Percentiles rank a stretch among this genome's conserved stretches.
These are phyloP conservation scores for Hydriomena furcata DNA, from an alignment of 2,888 invertebrate genomes.

Conservation along the genomic window DNA sequence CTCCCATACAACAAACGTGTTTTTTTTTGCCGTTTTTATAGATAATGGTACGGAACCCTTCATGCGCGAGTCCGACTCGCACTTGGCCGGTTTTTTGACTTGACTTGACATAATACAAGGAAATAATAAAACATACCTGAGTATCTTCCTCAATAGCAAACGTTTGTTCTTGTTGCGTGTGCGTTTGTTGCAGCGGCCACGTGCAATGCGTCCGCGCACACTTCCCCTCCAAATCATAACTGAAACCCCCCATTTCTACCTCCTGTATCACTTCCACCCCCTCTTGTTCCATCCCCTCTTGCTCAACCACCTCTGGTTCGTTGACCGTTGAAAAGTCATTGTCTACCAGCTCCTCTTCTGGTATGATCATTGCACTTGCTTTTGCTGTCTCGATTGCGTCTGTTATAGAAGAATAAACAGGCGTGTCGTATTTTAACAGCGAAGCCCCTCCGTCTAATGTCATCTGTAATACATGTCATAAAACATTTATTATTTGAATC, in stretches of 20 bases:
- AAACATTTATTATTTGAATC: too few species aligned
- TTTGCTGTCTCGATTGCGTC: slow-evolving; percentile 17
- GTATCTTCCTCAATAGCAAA: slow-evolving; percentile 54
- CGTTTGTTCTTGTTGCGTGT: slow-evolving; percentile 12
- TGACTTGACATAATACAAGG: too few species aligned
- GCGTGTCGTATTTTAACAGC: neutral
- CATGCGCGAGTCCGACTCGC: too few species aligned
- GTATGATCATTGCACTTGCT: slow-evolving; percentile 16
- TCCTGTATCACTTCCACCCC: neutral
- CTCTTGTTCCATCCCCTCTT: neutral
- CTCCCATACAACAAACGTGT: too few species aligned
- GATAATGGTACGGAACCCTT: too few species aligned
- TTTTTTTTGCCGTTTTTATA: too few species aligned
- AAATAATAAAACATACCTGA: slow-evolving; percentile 38
- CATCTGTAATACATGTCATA: slow-evolving; percentile 22
- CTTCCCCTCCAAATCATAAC: slow-evolving; percentile 33
- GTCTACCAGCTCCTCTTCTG: neutral
- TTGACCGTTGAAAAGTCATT: neutral
- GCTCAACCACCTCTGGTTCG: neutral
- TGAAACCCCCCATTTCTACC: slow-evolving; percentile 4
- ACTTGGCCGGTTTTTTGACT: too few species aligned
- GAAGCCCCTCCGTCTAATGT: slow-evolving; percentile 8
- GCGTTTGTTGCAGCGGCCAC: slow-evolving; percentile 62
- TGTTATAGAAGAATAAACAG: neutral
- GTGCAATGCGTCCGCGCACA: slow-evolving; percentile 78